Evolutionary conservation across 2,113 vertebrate genomes (phyloP).

Genomic region (Mionectes macconnelli): DNA sequence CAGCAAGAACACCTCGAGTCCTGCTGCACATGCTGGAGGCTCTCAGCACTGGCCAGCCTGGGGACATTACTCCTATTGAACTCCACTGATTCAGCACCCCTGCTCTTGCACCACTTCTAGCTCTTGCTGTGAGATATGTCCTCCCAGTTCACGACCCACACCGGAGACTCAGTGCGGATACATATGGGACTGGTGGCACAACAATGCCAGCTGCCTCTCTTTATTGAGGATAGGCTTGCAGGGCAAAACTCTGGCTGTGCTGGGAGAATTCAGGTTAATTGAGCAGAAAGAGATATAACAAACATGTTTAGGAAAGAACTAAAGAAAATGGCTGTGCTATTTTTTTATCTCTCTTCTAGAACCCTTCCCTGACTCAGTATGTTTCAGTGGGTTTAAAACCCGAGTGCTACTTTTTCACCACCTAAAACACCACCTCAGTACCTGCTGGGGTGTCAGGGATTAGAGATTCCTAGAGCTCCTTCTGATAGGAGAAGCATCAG

Average conservation of each 20-base stretch:
- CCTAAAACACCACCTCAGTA: neutral
- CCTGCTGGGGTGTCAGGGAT: neutral
- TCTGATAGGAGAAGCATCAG: neutral
- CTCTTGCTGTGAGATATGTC: neutral
- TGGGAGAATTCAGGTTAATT: neutral
- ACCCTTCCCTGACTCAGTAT: neutral
- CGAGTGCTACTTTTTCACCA: neutral
- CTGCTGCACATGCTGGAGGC: neutral
- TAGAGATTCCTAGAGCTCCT: neutral
- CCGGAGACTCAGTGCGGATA: neutral
- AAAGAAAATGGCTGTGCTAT: neutral
- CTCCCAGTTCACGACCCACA: neutral
- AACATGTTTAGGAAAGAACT: neutral
- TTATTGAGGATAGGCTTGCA: neutral
- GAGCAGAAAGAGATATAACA: neutral
- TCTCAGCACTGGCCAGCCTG: neutral
- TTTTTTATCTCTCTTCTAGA: neutral
- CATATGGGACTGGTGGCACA: neutral
- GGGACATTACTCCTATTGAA: neutral
- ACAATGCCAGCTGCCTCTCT: neutral
- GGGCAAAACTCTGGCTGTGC: neutral
- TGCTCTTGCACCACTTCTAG: neutral
- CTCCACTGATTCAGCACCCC: neutral
- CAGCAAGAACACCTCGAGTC: fast-evolving
- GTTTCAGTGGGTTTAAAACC: neutral